Base-by-base conservation (phyloP, 2,113 vertebrate genomes). In the Zosterops pallidus region DNA sequence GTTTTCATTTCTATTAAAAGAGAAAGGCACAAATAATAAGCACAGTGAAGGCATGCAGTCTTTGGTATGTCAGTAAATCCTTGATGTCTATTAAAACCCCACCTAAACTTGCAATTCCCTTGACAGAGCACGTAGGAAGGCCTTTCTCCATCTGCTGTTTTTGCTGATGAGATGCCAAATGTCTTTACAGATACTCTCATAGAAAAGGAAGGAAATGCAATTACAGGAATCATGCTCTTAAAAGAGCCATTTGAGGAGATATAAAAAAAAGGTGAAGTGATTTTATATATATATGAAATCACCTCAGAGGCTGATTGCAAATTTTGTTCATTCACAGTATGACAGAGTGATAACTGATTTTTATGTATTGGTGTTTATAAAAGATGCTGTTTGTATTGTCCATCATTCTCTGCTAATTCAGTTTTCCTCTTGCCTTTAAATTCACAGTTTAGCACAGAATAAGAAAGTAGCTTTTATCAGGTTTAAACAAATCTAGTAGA, bases 101-200 rank as follows among this genome's bases (percentile, higher is more conserved):
- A 97, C 96, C 96, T 97, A 96, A 97, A 97, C 89, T 96, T 97
- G 94, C 95, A 98, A 96, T 98, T 98, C 97, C 87, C 88, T 97
- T 97, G 97, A 97, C 95, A 97, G 95, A 97, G 80, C 96, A 96
- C 7, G 49, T 94, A 97, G 96, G 91, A 97, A 97, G 94, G 88
- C 89, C 92, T 96, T 97, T 97, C 95, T 97, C 97, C 96, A 97
- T 97, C 94, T 98, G 96, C 97, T 98, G 95, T 95, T 98, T 97
- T 95, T 97, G 92, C 94, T 98, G 97, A 98, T 98, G 97, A 98
- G 96, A 97, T 97, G 97, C 97, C 97, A 98, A 98, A 97, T 96
- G 91, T 96, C 97, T 97, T 98, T 97, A 97, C 92, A 96, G 94
- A 97, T 96, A 91, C 65, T 96, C 83, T 93, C 83, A 55, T 25